Evolutionary conservation across 35 echinoderm and acorn worm species (phyloP), one percentile per base, ranked within the genome.

Genomic region (Strongylocentrotus purpuratus): DNA sequence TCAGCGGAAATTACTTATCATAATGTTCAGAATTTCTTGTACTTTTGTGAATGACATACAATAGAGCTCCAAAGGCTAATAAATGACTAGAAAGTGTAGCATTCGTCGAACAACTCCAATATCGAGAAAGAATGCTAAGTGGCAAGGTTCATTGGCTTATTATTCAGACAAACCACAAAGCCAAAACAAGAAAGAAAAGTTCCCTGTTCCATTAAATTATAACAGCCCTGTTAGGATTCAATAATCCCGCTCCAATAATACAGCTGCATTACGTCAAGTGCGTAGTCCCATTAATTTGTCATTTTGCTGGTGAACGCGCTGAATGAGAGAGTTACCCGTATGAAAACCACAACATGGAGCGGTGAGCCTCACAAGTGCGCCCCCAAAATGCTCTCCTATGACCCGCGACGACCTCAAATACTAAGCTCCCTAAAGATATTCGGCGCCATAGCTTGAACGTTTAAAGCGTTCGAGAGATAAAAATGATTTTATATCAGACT

Each of bases 261-360:
- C 65, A 78, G 65, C 65, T 78, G 65, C 65, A 78, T 78, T 78
- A 78, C 65, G 87, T 89, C 87, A 89, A 89, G 15, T 89, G 87
- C 45, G 45, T 89, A 33, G 87, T 89, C 45, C 87, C 87, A 89
- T 33, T 89, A 33, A 89, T 89, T 89, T 89, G 45, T 89, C 87
- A 46, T 89, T 46, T 45, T 89, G 87, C 45, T 78, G 65, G 65
- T 78, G 65, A 78, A 78, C 65, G 25, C 65, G 65, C 25, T 78
- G 65, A 78, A 78, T 78, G 65, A n/a, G 28, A 78, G 87, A 89
- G 87, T 45, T 45, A 89, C 32, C 87, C 87, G 32, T 46, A 31
- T 45, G 17, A 59, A 33, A 89, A 89, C 87, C 87, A 89, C 87
- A 89, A 89, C 87, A 45, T 46, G 32, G 87, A 33, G 87, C 87